Conservation (phyloP, 1,140 invertebrate species). For the Andricus grossulariae region DNA sequence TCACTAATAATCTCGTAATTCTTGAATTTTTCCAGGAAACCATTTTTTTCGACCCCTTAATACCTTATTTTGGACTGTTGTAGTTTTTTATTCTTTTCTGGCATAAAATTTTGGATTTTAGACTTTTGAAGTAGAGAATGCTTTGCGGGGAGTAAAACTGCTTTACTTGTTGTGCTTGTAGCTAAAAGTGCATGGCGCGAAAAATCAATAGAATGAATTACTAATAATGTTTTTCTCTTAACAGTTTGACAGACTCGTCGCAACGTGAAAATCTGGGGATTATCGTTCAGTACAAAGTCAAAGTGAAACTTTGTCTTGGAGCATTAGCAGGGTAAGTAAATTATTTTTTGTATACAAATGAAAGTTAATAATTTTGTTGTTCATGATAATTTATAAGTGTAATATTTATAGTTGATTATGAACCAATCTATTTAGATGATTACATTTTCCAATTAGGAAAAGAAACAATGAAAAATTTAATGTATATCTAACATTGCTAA, state of each 20-base stretch:
- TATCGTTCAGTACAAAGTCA: conserved; percentile 99
- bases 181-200: background rate
- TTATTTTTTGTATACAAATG: background rate
- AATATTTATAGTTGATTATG: too few species aligned
- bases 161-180: conserved; percentile 5
- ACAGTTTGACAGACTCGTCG: conserved; percentile 89
- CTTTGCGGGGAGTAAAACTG: background rate
- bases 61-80: background rate
- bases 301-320: conserved; percentile 97
- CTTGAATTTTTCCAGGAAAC: too few species aligned
- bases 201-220: conserved; percentile 14
- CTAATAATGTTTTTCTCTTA: background rate
- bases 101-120: background rate
- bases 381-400: too few species aligned
- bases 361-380: too few species aligned
- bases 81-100: background rate
- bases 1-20: too few species aligned
- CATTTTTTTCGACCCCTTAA: too few species aligned
- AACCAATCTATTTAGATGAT: too few species aligned
- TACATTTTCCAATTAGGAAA: too few species aligned
- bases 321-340: conserved; percentile 91
- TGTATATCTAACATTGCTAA: too few species aligned
- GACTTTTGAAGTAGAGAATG: background rate
- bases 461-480: too few species aligned
- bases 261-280: conserved; percentile 98